Evolutionary conservation across 2,797 vertebrate species (phyloP), one percentile per base, ranked within the genome.

Genomic region (Chrosomus eos): DNA sequence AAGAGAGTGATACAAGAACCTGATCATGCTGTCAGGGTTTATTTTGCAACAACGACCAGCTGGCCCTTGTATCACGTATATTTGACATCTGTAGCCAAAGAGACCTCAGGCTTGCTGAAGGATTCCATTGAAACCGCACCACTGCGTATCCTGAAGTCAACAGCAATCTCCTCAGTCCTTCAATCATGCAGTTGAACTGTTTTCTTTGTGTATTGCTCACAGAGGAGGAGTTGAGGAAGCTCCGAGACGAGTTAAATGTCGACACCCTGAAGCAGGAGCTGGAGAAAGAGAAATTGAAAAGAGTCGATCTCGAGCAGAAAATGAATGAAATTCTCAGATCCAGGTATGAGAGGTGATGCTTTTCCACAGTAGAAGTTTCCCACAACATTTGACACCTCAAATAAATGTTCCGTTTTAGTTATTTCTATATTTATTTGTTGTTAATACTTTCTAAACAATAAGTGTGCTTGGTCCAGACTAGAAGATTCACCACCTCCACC

Each of bases 141-240:
- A 36, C 40, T 36, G 45, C 45, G 26, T 36, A 40, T 79, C 40
- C 58, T 78, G n/a, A 66, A 28, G 28, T 23, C 11, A 18, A 23
- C 53, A 14, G 28, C 28, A 45, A 18, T 79, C 40, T 38, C 23
- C 31, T 38, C 45, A 11, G n/a, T 26, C 58, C 40, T 60, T 80
- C 8, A 28, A 1, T 19, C 33, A 21, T 66, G 48, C 26, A n/a
- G 19, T 31, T 77, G 18, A 60, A 60, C 40, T 11, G 40, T 55
- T 62, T 71, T 78, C n/a, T 70, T 77, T 21, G 40, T 72, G 72
- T 86, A 26, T 75, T 51, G 53, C 26, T 18, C 66, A 80, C 94
- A 99, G 98, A 99, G 94, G 98, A 99, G 90, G 98, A 99, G 91
- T 95, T 99, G 87, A 95, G 94, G 92, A 99, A 99, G 86, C 94